phyloP scores from a whole-genome alignment of 2,113 vertebrate genomes.

The Rhinichthys klamathensis region DNA sequence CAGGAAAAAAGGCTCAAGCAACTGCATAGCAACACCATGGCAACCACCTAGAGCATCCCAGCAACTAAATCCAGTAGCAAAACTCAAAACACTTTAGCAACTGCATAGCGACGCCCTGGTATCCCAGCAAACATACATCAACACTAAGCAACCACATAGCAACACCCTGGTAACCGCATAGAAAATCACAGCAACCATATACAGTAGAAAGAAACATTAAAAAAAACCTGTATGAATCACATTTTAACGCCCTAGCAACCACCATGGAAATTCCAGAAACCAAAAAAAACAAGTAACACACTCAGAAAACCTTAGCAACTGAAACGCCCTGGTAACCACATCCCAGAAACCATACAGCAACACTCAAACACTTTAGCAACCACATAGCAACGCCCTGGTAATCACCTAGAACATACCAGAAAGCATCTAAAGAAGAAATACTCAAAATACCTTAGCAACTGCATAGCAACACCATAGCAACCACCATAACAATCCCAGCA shows the following conservation, averaged over 20 bases:
- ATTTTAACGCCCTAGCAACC: neutral
- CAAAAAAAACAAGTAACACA: neutral
- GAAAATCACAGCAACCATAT: neutral
- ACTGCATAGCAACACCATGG: neutral
- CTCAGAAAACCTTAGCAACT: neutral
- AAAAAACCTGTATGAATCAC: neutral
- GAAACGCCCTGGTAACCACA: neutral
- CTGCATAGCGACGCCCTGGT: neutral
- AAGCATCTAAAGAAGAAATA: neutral
- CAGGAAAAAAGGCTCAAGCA: neutral
- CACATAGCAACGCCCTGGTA: neutral
- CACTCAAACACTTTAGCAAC: neutral
- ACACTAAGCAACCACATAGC: neutral
- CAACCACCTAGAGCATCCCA: neutral
- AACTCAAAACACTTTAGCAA: neutral
- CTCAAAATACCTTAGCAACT: neutral
- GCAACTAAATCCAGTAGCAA: neutral
- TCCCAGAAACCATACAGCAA: neutral
- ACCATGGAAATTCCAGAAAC: neutral
- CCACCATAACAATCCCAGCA: neutral
- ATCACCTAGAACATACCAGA: neutral
- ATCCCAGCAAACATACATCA: neutral
- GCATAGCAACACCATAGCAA: neutral
- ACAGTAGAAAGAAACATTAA: neutral
- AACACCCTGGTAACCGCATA: neutral